Percentiles rank a stretch among this genome's conserved stretches.
Evolutionary conservation across 2,797 vertebrate species (phyloP).

Genomic region (Aphelocoma californica): DNA sequence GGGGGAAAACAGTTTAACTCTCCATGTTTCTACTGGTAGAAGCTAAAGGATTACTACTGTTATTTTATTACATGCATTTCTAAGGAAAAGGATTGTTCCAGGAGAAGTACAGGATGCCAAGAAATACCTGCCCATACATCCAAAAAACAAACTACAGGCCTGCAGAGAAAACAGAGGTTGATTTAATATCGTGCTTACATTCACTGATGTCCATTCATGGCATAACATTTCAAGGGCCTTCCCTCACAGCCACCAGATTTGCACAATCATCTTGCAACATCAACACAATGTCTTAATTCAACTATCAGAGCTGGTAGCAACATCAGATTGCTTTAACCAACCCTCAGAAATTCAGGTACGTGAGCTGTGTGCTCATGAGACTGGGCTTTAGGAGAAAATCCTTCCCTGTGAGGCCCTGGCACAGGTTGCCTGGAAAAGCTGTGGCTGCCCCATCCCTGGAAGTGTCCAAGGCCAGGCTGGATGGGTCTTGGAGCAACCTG

Average conservation of each 20-base stretch:
- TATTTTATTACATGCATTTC: background rate
- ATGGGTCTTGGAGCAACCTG: rapidly evolving
- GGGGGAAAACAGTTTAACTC: background rate
- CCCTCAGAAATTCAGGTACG: background rate
- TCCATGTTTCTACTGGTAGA: background rate
- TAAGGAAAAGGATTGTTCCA: background rate
- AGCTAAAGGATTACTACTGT: background rate
- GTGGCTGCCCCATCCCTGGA: background rate
- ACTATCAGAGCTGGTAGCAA: background rate
- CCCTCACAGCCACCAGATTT: background rate
- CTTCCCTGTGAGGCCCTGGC: background rate
- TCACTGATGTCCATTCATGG: background rate
- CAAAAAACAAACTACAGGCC: background rate
- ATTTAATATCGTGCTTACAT: background rate
- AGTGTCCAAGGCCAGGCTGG: background rate
- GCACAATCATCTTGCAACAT: background rate
- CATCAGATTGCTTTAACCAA: background rate
- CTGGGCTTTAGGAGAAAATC: background rate
- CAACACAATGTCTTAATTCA: background rate
- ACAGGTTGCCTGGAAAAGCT: background rate
- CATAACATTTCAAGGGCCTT: background rate
- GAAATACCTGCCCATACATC: background rate
- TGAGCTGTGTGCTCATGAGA: background rate
- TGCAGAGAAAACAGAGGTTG: background rate
- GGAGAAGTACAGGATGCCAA: background rate